Percentiles rank a stretch among this genome's conserved stretches.
phyloP scores from a whole-genome alignment of 2,797 vertebrate species.

The Pachyuromys duprasi region DNA sequence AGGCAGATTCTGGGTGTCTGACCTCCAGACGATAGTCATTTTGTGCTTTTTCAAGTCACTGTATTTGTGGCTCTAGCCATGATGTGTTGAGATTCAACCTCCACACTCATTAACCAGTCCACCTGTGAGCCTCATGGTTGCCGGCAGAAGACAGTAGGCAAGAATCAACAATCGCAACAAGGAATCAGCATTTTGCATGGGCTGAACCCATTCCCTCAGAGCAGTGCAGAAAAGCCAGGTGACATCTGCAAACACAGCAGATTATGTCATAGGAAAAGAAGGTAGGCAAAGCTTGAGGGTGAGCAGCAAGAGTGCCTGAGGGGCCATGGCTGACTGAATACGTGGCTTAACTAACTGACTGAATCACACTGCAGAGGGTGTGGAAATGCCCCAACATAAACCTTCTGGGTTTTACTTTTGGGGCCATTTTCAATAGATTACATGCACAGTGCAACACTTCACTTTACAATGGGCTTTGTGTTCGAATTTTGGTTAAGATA shows the following conservation, averaged over 20 bases:
- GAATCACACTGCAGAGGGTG: not conserved
- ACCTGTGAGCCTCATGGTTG: not conserved
- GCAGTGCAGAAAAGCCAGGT: not conserved
- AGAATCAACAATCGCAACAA: not conserved
- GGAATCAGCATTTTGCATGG: not conserved
- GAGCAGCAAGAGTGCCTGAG: not conserved
- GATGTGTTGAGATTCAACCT: not conserved
- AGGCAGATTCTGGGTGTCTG: not conserved
- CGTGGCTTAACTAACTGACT: not conserved
- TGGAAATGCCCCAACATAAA: not conserved
- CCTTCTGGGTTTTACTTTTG: not conserved
- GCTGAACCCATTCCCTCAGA: not conserved
- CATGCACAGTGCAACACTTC: not conserved
- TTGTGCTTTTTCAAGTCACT: not conserved
- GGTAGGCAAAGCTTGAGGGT: not conserved
- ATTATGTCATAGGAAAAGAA: not conserved
- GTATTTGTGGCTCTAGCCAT: not conserved
- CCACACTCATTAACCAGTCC: not conserved
- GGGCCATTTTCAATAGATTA: not conserved
- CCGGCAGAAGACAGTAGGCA: not conserved
- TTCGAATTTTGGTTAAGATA: not conserved
- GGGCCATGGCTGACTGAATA: not conserved
- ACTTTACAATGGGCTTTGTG: not conserved
- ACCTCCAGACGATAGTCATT: not conserved
- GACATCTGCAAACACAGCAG: not conserved